A percentile compares a stretch with the other conserved stretches of the same genome.
These are phyloP conservation scores for Cryptus viduatorius DNA, from an alignment of 2,888 invertebrate genomes.

Conservation along the genomic window DNA sequence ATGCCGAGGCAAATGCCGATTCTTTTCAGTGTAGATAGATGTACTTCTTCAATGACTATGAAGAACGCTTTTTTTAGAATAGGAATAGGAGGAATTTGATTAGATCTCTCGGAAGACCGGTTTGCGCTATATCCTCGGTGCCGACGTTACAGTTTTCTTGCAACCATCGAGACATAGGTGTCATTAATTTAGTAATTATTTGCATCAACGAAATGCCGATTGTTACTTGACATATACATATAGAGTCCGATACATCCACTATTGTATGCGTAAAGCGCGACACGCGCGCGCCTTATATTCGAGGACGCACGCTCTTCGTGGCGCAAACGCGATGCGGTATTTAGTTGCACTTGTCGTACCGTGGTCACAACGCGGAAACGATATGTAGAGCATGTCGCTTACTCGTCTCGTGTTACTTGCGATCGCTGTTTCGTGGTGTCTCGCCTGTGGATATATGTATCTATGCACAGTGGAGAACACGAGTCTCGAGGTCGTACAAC, in stretches of 20 bases:
- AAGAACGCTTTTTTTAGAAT: too few relatives aligned
- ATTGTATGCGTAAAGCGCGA: background rate
- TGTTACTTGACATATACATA: conserved; percentile 1
- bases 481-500: conserved; percentile 63
- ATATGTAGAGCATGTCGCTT: conserved; percentile 79
- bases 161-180: background rate
- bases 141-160: conserved; percentile 1
- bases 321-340: conserved; percentile 55
- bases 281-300: conserved; percentile 50
- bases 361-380: conserved; percentile 75
- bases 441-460: conserved; percentile 1
- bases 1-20: too few relatives aligned
- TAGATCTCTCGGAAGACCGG: background rate
- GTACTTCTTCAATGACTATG: too few relatives aligned
- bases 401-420: conserved; percentile 74
- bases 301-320: conserved; percentile 62
- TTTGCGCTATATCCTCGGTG: background rate
- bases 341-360: conserved; percentile 76
- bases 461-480: conserved; percentile 57
- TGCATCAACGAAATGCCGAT: background rate
- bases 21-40: too few relatives aligned
- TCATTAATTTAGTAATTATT: conserved; percentile 28
- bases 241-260: background rate
- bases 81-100: background rate
- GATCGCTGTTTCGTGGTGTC: conserved; percentile 30